A percentile compares a stretch with the other conserved stretches of the same genome.
These are phyloP conservation scores for Labeo rohita DNA, from an alignment of 2,113 vertebrate genomes.

Conservation along the genomic window DNA sequence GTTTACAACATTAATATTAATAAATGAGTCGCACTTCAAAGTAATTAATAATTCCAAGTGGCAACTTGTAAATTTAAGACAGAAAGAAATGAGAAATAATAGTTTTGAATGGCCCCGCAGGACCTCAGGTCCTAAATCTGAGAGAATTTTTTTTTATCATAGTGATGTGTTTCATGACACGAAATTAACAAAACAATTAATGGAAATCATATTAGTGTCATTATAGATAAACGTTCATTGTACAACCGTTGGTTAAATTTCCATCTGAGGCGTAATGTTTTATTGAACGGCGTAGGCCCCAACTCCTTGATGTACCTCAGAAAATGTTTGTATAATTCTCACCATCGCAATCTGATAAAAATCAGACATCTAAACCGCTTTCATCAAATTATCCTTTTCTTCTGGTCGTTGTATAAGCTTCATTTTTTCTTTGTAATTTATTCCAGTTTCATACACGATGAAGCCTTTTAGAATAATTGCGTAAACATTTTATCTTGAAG, in stretches of 20 bases:
- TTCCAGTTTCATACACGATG: neutral
- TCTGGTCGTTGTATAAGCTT: neutral
- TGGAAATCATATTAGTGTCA: neutral
- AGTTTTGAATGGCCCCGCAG: slow-evolving; percentile 13
- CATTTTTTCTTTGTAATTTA: neutral
- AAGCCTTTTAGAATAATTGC: neutral
- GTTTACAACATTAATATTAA: neutral
- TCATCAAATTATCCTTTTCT: neutral
- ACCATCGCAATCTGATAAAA: neutral
- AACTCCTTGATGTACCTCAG: neutral
- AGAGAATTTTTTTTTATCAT: neutral
- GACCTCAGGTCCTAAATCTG: neutral
- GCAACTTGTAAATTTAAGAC: neutral
- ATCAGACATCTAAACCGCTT: neutral
- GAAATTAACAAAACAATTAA: neutral
- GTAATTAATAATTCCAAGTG: neutral
- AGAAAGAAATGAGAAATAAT: neutral
- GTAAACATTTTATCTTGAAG: neutral
- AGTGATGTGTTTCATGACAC: neutral
- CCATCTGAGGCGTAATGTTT: neutral
- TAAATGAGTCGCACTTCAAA: neutral
- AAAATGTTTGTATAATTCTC: neutral
- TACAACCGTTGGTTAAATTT: neutral
- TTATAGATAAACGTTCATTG: neutral
- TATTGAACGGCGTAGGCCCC: slow-evolving; percentile 10